Evolutionary conservation across 64 coral and sea anemone species (phyloP), one percentile per base, ranked within the genome.

Genomic region (Dendronephthya gigantea): DNA sequence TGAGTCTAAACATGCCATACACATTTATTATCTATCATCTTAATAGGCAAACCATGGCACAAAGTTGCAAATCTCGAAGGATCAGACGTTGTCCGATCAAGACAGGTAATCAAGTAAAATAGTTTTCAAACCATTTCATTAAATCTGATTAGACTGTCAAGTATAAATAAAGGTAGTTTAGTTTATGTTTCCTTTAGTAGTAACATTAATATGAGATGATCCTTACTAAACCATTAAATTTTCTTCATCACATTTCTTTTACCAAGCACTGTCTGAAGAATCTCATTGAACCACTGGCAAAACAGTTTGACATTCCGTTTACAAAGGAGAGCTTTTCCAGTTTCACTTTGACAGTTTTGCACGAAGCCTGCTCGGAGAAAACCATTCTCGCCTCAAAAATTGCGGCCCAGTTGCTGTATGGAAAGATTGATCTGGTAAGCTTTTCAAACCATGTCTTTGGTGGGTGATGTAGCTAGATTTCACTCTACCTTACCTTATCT

Each of bases 371-470:
- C 83, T 98, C 95, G 48, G 91, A 92, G 59, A 87, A 90, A 5
- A 84, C 86, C 66, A 84, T 90, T 47, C 85, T 90, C 90, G 89
- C 95, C 15, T 89, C 95, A 38, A 98, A 98, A 50, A 93, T 92
- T 90, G 95, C 95, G 91, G 95, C 93, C 87, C 95, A 98, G 90
- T 91, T 98, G 32, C 50, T 98, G 34, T 98, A 93, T 93, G 95
- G 95, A 50, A 98, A 88, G 72, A 89, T 87, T 28, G 86, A 98
- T 43, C 82, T 98, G 79, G 95, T 98, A 56, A 69, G 94, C n/a
- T n/a, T n/a, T n/a, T n/a, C n/a, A n/a, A n/a, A n/a, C n/a, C n/a
- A n/a, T n/a, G n/a, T n/a, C n/a, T n/a, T n/a, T n/a, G n/a, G n/a
- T n/a, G n/a, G n/a, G n/a, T n/a, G n/a, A n/a, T n/a, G n/a, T n/a